phyloP scores from a whole-genome alignment of 2,888 invertebrate genomes.

The Salticus scenicus region DNA sequence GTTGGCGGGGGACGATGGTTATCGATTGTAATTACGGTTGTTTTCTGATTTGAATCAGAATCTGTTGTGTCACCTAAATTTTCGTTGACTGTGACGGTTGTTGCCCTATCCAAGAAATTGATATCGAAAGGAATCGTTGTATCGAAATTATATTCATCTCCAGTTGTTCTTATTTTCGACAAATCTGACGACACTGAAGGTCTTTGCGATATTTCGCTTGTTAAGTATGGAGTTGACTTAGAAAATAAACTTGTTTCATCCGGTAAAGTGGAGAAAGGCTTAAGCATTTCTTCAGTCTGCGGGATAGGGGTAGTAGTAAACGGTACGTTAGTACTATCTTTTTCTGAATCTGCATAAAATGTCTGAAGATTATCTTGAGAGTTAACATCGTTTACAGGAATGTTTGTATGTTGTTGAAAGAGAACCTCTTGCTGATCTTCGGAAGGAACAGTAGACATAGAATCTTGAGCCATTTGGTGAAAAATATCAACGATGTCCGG shows the following conservation, averaged over 20 bases:
- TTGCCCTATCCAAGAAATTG: background rate
- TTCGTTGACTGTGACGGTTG: background rate
- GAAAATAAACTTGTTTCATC: constrained; percentile 21
- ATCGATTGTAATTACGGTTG: constrained; percentile 45
- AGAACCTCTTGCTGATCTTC: background rate
- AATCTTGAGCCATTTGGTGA: background rate
- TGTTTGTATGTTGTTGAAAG: background rate
- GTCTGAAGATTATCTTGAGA: background rate
- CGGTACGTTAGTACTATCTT: background rate
- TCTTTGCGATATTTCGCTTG: constrained; percentile 11
- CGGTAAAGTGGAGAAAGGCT: constrained; percentile 19
- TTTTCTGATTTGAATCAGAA: background rate
- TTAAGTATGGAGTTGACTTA: background rate
- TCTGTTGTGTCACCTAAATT: background rate
- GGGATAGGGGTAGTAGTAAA: background rate
- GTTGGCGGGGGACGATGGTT: constrained; percentile 39
- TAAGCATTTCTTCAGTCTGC: background rate
- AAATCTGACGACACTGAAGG: constrained; percentile 20
- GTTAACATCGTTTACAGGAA: background rate
- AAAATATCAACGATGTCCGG: background rate
- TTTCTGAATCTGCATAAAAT: background rate
- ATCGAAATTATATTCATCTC: background rate
- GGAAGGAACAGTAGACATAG: too few species aligned
- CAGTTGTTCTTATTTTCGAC: background rate
- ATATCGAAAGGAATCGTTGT: background rate